phyloP scores from a whole-genome alignment of 1,140 invertebrate species.

The Hylaeus anthracinus region DNA sequence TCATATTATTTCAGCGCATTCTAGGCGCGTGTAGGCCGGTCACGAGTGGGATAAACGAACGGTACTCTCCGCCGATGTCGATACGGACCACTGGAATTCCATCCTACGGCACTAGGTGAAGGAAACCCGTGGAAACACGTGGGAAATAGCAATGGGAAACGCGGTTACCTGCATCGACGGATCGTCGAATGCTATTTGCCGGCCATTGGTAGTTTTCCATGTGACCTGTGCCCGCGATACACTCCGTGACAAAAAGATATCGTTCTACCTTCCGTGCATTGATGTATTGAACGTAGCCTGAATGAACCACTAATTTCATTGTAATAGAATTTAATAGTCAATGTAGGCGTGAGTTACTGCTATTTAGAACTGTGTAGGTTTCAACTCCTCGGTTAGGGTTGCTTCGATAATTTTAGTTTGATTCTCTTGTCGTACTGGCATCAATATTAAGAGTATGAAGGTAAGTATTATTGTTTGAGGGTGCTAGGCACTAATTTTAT shows the following conservation, averaged over 20 bases:
- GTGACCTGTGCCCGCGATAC: conserved; percentile 22
- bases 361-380: too few species aligned
- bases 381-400: too few species aligned
- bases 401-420: too few species aligned
- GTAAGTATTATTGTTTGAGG: too few species aligned
- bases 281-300: too few species aligned
- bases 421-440: too few species aligned
- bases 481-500: too few species aligned
- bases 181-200: conserved; percentile 23
- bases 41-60: conserved; percentile 61
- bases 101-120: conserved; percentile 43
- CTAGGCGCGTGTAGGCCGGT: conserved; percentile 62
- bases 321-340: too few species aligned
- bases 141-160: conserved; percentile 42
- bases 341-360: too few species aligned
- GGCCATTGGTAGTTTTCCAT: conserved; percentile 40
- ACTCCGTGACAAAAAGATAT: background rate
- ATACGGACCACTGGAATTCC: conserved; percentile 45
- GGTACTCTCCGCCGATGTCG: conserved; percentile 11
- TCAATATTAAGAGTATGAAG: too few species aligned
- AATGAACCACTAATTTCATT: too few species aligned
- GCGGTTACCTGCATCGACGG: background rate
- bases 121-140: conserved; percentile 39
- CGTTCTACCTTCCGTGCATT: background rate
- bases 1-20: conserved; percentile 61